A percentile compares a stretch with the other conserved stretches of the same genome.
Evolutionary conservation across 2,888 invertebrate species (phyloP).

Genomic region (Mimachlamys varia): DNA sequence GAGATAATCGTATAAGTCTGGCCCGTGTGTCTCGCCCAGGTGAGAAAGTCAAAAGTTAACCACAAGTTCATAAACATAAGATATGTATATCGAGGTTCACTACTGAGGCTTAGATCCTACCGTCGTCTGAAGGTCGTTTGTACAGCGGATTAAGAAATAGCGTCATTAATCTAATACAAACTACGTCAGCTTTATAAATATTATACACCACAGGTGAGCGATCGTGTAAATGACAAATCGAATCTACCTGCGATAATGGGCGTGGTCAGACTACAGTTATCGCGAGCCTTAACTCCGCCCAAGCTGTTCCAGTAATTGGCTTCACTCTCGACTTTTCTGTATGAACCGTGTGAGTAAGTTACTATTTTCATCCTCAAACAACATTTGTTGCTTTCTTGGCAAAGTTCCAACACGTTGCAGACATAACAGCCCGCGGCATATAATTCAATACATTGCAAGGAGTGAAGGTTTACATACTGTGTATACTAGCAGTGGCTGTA

Average conservation of each 20-base stretch:
- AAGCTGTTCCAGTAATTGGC: not conserved
- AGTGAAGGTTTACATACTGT: slow-evolving; percentile 18
- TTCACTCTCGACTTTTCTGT: slow-evolving; percentile 5
- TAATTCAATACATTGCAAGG: not conserved
- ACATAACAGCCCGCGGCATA: slow-evolving; percentile 23
- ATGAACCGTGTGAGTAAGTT: not conserved
- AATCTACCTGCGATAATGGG: not conserved
- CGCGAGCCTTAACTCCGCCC: not conserved
- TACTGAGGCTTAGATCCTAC: not conserved
- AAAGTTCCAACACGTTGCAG: not conserved
- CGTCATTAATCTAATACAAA: not conserved
- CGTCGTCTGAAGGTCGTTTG: not conserved
- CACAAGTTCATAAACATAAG: not conserved
- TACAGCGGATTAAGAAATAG: not conserved
- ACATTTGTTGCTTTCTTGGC: slow-evolving; percentile 31
- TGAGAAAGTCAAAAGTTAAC: slow-evolving; percentile 1
- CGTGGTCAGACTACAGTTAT: not conserved
- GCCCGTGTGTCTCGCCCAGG: not conserved
- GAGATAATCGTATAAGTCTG: not conserved
- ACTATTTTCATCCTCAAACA: slow-evolving; percentile 27
- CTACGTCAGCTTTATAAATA: slow-evolving; percentile 28
- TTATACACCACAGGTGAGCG: not conserved
- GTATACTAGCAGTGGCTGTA: not conserved
- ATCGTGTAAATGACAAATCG: slow-evolving; percentile 12
- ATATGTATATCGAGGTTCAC: not conserved